These are phyloP conservation scores for Girardinus metallicus DNA, from an alignment of 2,797 vertebrate species.

Conservation along the genomic window DNA sequence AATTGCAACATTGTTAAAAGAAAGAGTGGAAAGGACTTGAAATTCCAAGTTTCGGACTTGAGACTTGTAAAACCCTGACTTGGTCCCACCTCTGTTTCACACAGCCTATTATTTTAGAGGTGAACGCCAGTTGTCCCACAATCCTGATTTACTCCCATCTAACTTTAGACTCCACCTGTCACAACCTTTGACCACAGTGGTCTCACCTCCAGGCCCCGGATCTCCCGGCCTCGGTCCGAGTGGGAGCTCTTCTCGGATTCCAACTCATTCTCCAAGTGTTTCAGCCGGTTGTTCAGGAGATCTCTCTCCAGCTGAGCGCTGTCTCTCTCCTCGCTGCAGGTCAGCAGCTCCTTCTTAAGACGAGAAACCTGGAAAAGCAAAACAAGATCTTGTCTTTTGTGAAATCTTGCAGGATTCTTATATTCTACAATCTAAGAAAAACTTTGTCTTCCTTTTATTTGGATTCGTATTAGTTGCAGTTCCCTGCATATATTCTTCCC, in stretches of 20 bases:
- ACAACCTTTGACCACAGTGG: constrained; percentile 33
- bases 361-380: constrained; percentile 79
- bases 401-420: background rate
- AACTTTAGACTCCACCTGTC: constrained; percentile 17
- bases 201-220: constrained; percentile 89
- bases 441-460: background rate
- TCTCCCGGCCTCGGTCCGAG: constrained; percentile 85
- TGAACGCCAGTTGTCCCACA: background rate
- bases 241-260: constrained; percentile 86
- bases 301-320: constrained; percentile 86
- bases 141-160: background rate
- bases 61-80: no score
- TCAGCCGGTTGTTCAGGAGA: constrained; percentile 87
- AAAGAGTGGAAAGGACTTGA: no score
- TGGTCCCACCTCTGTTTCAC: background rate
- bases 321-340: constrained; percentile 86
- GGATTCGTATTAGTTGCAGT: no score
- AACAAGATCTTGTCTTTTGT: background rate
- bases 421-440: background rate
- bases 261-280: constrained; percentile 86
- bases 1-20: no score
- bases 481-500: no score
- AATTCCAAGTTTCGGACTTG: no score
- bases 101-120: background rate
- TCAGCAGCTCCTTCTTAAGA: constrained; percentile 88